Evolutionary conservation across 2,797 vertebrate species (phyloP).

Genomic region (Ctenopoma multispine): DNA sequence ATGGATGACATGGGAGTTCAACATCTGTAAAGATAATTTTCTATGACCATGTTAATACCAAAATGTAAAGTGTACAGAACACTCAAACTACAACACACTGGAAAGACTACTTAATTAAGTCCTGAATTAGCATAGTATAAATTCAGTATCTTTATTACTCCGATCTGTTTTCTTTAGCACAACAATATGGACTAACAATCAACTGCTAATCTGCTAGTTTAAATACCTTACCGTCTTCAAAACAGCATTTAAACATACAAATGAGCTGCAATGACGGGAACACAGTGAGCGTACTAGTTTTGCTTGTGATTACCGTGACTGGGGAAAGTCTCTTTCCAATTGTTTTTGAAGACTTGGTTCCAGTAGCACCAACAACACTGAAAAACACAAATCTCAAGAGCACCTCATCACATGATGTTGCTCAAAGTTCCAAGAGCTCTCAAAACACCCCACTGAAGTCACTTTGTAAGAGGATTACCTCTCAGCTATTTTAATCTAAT

Average conservation of each 20-base stretch:
- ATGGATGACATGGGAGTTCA: background rate
- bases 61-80: no score
- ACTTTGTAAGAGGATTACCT: conserved; percentile 82
- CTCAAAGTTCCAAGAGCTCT: conserved; percentile 48
- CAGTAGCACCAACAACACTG: conserved; percentile 10
- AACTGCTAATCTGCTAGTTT: no score
- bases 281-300: background rate
- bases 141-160: background rate
- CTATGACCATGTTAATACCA: no score
- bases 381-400: conserved; percentile 57
- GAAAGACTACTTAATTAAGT: background rate
- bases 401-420: conserved; percentile 72
- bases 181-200: background rate
- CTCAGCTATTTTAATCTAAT: conserved; percentile 83
- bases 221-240: background rate
- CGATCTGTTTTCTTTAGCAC: background rate
- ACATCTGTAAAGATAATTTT: no score
- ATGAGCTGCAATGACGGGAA: background rate
- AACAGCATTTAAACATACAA: background rate
- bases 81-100: no score
- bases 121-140: background rate
- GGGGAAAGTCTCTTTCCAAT: background rate
- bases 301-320: no score
- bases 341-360: conserved; percentile 42
- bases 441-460: conserved; percentile 53